Percentiles rank a stretch among this genome's conserved stretches.
Conservation (phyloP, 2,888 invertebrate species). For the Scaeva pyrastri region DNA sequence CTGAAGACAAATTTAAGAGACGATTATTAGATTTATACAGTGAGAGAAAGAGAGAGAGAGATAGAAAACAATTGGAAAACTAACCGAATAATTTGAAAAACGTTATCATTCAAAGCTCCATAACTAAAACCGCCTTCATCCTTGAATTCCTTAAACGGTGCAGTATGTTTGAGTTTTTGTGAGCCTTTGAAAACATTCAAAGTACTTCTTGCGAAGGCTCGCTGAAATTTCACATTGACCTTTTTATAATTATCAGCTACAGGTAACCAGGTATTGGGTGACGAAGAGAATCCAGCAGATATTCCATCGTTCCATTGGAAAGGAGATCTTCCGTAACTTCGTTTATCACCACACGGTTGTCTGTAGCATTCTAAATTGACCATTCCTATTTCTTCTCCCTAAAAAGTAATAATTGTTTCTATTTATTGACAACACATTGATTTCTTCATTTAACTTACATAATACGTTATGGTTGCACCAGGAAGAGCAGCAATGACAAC, state of each 20-base stretch:
- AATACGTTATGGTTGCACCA: constrained; percentile 91
- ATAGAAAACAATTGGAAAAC: constrained; percentile 6
- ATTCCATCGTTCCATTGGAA: constrained; percentile 86
- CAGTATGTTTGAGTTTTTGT: constrained; percentile 84
- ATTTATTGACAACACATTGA: background rate
- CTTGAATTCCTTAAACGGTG: constrained; percentile 81
- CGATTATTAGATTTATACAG: background rate
- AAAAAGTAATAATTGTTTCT: background rate
- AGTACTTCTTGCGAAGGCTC: constrained; percentile 85
- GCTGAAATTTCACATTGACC: constrained; percentile 86
- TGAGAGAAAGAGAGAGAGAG: too few relatives aligned
- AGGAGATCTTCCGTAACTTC: constrained; percentile 85
- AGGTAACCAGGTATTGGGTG: constrained; percentile 87
- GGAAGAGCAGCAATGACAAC: constrained; percentile 89
- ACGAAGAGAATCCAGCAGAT: constrained; percentile 87
- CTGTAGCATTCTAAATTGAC: constrained; percentile 83
- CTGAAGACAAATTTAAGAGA: background rate
- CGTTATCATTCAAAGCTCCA: constrained; percentile 80
- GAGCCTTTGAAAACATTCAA: constrained; percentile 86
- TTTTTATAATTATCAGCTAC: constrained; percentile 86
- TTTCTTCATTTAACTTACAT: constrained; percentile 83
- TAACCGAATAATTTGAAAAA: constrained; percentile 80
- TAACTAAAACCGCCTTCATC: constrained; percentile 79
- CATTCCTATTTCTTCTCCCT: constrained; percentile 90
- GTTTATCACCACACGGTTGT: constrained; percentile 78